These are phyloP conservation scores for Chymomyza costata DNA, from an alignment of 1,140 invertebrate genomes.

Conservation along the genomic window DNA sequence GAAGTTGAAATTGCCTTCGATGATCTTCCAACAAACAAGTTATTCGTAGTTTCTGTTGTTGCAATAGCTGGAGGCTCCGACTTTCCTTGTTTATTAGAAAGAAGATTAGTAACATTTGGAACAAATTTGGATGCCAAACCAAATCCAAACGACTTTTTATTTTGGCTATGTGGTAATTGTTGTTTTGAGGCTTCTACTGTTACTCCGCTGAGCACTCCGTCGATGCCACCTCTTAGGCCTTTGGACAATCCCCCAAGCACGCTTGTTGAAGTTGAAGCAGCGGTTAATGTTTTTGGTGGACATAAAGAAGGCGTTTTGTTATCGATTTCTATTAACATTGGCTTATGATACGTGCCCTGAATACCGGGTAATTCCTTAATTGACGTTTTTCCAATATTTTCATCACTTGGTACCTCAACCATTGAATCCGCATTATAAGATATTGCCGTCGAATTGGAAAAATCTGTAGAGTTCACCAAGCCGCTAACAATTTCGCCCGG, in stretches of 20 bases:
- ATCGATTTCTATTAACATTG: too few species aligned
- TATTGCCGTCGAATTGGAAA: too few species aligned
- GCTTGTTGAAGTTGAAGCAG: constrained; percentile 38
- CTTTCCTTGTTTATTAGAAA: constrained; percentile 22
- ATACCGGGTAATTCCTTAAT: too few species aligned
- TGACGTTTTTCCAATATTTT: too few species aligned
- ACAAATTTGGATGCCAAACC: constrained; percentile 63
- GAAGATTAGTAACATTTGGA: constrained; percentile 51
- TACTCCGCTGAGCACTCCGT: constrained; percentile 55
- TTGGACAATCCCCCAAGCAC: constrained; percentile 61
- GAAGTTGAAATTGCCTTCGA: constrained; percentile 3
- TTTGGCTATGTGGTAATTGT: constrained; percentile 10
- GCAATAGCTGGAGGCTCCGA: background rate
- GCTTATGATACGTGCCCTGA: too few species aligned
- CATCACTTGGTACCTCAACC: too few species aligned
- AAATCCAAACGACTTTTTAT: constrained; percentile 56
- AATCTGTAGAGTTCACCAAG: too few species aligned
- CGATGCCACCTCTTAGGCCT: constrained; percentile 61
- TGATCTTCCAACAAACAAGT: constrained; percentile 1
- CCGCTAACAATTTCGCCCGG: background rate
- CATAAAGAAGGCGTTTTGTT: too few species aligned
- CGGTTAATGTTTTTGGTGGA: too few species aligned
- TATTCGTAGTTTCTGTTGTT: constrained; percentile 4
- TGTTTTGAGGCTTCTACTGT: constrained; percentile 16
- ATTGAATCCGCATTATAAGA: too few species aligned